These are phyloP conservation scores for Lucilia sericata DNA, from an alignment of 1,140 invertebrate species.

Conservation along the genomic window DNA sequence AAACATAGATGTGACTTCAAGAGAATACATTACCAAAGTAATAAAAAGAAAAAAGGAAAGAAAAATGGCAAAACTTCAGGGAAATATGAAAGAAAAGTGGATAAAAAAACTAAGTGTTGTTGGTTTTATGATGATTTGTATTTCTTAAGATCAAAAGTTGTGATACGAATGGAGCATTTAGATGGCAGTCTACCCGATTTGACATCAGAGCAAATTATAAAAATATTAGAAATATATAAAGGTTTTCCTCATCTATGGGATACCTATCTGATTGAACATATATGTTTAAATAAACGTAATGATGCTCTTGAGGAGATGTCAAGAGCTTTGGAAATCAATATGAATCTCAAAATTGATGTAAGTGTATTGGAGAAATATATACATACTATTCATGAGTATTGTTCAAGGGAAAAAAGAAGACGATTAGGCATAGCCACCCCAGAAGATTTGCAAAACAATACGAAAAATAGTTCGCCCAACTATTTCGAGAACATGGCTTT, in stretches of 20 bases:
- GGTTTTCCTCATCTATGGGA: slow-evolving; percentile 36
- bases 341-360: not conserved
- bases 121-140: slow-evolving; percentile 26
- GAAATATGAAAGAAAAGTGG: not conserved
- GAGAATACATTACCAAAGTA: not conserved
- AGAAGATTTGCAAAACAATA: not conserved
- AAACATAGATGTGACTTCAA: not conserved
- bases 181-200: not conserved
- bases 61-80: not conserved
- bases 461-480: not conserved
- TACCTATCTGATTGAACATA: slow-evolving; percentile 25
- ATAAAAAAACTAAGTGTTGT: not conserved
- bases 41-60: not conserved
- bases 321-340: not conserved
- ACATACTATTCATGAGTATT: slow-evolving; percentile 11
- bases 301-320: slow-evolving; percentile 23
- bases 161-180: not conserved
- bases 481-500: slow-evolving; percentile 35
- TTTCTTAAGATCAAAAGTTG: not conserved
- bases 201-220: not conserved
- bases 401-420: slow-evolving; percentile 27
- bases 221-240: slow-evolving; percentile 21
- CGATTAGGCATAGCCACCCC: not conserved
- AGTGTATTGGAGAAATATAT: slow-evolving; percentile 3
- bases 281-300: slow-evolving; percentile 35